Evolutionary conservation across 1,140 invertebrate species (phyloP).

Genomic region (Hetaerina americana): DNA sequence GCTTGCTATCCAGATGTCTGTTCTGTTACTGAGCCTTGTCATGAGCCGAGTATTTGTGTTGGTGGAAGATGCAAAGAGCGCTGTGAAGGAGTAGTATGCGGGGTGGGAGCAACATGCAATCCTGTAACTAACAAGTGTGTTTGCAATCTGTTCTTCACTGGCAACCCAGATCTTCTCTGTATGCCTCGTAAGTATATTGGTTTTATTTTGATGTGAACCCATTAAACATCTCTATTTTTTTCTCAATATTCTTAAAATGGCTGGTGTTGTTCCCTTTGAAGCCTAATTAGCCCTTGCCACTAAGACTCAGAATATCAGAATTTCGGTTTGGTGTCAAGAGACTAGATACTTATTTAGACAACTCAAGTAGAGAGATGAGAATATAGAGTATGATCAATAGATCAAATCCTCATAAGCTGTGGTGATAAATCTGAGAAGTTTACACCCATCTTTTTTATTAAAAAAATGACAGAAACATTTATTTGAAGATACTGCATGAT

Average conservation of each 20-base stretch:
- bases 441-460: no score
- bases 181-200: conserved; percentile 66
- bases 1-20: conserved; percentile 67
- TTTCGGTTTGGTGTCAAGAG: not conserved
- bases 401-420: no score
- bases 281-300: not conserved
- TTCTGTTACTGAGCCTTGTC: conserved; percentile 57
- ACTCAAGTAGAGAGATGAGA: no score
- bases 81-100: conserved; percentile 71
- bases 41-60: conserved; percentile 64
- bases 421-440: no score
- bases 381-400: no score
- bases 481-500: no score
- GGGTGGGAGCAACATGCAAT: conserved; percentile 68
- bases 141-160: conserved; percentile 74
- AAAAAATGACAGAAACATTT: no score
- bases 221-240: conserved; percentile 3
- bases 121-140: conserved; percentile 65
- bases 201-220: not conserved
- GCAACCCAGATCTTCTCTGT: conserved; percentile 75
- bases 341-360: not conserved
- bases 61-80: conserved; percentile 70
- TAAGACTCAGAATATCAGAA: not conserved
- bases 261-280: not conserved
- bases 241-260: conserved; percentile 1